Evolutionary conservation across 2,888 invertebrate species (phyloP), one percentile per base, ranked within the genome.

Genomic region (Periphyllus acericola): DNA sequence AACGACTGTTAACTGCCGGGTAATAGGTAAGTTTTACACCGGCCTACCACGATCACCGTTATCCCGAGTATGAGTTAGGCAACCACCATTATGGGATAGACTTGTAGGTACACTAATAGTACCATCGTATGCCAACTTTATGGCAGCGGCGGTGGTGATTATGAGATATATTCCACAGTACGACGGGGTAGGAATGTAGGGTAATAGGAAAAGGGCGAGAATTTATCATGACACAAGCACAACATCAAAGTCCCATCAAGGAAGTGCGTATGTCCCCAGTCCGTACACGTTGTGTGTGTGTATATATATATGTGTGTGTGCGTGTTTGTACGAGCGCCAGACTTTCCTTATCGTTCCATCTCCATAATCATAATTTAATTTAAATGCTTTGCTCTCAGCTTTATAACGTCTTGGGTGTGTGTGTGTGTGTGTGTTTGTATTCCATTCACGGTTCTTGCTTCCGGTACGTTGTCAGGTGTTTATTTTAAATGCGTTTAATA

Each of bases 191-290:
- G 40, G 29, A 8, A 14, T n/a, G 11, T 46, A 46, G 11, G 5
- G n/a, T n/a, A 9, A 60, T n/a, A 19, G 80, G 36, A 40, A 80
- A 52, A 72, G 71, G 34, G 71, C n/a, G 71, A 6, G 52, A 55
- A 72, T 82, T 82, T 72, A 52, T 72, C 52, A 72, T 34, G 82
- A 82, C 52, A 82, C 72, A 52, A 72, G 46, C 34, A 82, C 72
- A 72, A 82, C 82, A 71, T 82, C 82, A 82, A 71, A 82, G 46
- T 71, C 71, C 46, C 82, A 71, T 82, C 82, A 52, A 71, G 71
- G 52, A 71, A 71, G 82, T 71, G 25, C 21, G 19, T 32, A 78
- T 21, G 21, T 60, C 34, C n/a, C n/a, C 66, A 9, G 4, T n/a
- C 8, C n/a, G 8, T n/a, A 9, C 5, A 9, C 9, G 8, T n/a